Evolutionary conservation across 1,140 invertebrate genomes (phyloP), one percentile per base, ranked within the genome.

Genomic region (Popillia japonica): DNA sequence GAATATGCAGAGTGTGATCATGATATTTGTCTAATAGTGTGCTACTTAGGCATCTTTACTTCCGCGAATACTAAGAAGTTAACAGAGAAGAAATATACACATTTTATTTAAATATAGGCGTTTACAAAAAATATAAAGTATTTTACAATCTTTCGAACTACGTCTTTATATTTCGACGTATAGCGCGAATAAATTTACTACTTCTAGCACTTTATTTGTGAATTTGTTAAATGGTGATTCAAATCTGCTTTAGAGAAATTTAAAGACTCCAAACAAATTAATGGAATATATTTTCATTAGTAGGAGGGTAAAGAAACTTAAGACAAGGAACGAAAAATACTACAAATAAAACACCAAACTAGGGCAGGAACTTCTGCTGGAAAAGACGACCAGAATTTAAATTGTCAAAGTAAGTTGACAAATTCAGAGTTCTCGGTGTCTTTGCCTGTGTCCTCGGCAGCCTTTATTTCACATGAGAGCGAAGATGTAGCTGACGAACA

Each of bases 331-430:
- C 20, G 22, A 27, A 68, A 20, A 68, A 23, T n/a, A 48, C 9
- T 34, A 68, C 48, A 55, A 55, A 55, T n/a, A 55, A 55, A 55
- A 55, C 48, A 55, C 17, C 14, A 17, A 55, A 3, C 14, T 17
- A 14, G 48, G 14, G 17, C 22, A 20, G 61, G 22, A 68, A 34
- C 27, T 68, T 68, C 61, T 11, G 22, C 7, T 22, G 48, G 3
- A 22, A 27, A 68, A 68, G 22, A 23, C 61, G 61, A 68, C 61
- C 11, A 34, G 61, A 23, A 68, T 68, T 68, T 68, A 68, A 68
- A 68, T 68, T 68, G 61, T 68, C 61, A 68, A 68, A 68, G 61
- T 23, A 68, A 68, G 22, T 68, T 68, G 61, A 27, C 61, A 68
- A 68, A 34, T 68, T 68, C 61, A 34, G 61, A 22, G 61, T 68